Evolutionary conservation across 2,113 vertebrate genomes (phyloP).

Genomic region (Nibea coibor): DNA sequence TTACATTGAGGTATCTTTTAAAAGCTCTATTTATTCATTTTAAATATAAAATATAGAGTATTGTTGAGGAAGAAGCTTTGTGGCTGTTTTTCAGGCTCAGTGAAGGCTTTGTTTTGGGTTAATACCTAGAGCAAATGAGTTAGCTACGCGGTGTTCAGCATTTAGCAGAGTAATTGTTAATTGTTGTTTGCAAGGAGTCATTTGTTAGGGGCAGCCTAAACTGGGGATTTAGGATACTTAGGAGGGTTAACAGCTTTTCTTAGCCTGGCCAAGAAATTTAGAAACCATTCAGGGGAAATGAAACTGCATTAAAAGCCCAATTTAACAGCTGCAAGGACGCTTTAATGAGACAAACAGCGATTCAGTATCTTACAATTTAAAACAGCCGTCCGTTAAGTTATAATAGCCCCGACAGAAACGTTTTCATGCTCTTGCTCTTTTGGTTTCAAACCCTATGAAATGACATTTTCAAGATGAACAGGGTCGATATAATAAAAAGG

Average conservation of each 20-base stretch:
- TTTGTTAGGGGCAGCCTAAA: neutral
- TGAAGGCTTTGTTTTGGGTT: neutral
- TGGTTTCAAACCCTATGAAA: neutral
- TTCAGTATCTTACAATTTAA: neutral
- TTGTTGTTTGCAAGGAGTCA: neutral
- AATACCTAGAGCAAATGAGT: constrained; percentile 5
- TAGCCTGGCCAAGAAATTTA: constrained; percentile 5
- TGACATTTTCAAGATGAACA: neutral
- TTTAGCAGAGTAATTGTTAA: constrained; percentile 12
- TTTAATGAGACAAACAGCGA: constrained; percentile 15
- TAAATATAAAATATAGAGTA: neutral
- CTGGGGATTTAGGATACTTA: constrained; percentile 4
- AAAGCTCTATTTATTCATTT: neutral
- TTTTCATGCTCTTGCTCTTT: neutral
- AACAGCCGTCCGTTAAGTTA: constrained; percentile 18
- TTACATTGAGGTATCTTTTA: neutral
- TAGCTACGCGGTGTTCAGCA: neutral
- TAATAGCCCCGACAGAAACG: neutral
- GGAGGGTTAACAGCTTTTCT: constrained; percentile 2
- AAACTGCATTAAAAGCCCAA: constrained; percentile 28
- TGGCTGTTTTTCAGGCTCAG: neutral
- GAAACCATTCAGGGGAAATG: constrained; percentile 3
- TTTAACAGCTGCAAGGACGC: constrained; percentile 4
- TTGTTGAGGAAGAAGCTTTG: neutral
- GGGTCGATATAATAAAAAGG: constrained; percentile 24